Evolutionary conservation across 2,888 invertebrate genomes (phyloP).

Genomic region (Clitarchus hookeri): DNA sequence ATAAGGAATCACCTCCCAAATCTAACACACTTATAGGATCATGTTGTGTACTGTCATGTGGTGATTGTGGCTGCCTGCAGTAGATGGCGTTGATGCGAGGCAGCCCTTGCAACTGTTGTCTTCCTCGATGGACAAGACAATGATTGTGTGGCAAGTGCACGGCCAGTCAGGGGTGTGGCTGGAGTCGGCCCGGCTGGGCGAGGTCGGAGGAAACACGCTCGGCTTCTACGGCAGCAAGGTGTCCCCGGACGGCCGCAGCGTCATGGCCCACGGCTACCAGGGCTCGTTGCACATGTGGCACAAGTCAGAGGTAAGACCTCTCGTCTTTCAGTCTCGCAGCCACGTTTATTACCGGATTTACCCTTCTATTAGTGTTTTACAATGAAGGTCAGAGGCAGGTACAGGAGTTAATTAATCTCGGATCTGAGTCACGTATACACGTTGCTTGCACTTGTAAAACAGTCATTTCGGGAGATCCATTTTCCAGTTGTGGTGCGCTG

Average conservation of each 20-base stretch:
- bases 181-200: constrained; percentile 83
- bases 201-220: constrained; percentile 91
- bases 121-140: constrained; percentile 89
- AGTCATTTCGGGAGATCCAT: too few relatives aligned
- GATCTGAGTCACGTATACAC: too few relatives aligned
- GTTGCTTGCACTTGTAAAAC: too few relatives aligned
- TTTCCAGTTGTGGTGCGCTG: too few relatives aligned
- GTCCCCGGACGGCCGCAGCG: constrained; percentile 67
- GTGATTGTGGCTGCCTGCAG: neutral
- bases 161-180: constrained; percentile 74
- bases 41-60: too few relatives aligned
- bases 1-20: too few relatives aligned
- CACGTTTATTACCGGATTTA: too few relatives aligned
- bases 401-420: too few relatives aligned
- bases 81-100: neutral
- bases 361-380: too few relatives aligned
- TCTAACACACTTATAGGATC: too few relatives aligned
- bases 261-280: constrained; percentile 88
- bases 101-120: constrained; percentile 69
- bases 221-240: constrained; percentile 91
- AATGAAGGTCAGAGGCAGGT: too few relatives aligned
- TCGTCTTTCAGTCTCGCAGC: neutral
- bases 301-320: constrained; percentile 52
- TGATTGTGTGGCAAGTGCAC: constrained; percentile 85
- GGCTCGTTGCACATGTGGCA: constrained; percentile 92